phyloP scores from a whole-genome alignment of 2,113 vertebrate genomes.

The Centropus bengalensis region DNA sequence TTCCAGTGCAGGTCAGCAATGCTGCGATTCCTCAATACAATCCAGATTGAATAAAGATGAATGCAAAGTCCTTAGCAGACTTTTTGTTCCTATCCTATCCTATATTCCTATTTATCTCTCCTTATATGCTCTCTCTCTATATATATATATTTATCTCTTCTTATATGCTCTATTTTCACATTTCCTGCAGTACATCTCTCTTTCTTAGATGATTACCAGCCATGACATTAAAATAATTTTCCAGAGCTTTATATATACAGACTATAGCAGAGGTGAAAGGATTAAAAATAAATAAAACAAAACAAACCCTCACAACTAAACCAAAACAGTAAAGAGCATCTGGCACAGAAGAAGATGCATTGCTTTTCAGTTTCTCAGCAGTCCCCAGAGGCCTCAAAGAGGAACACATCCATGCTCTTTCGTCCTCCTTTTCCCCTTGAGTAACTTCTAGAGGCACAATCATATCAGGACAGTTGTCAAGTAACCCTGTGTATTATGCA shows the following conservation, averaged over 20 bases:
- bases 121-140: neutral
- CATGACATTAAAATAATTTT: neutral
- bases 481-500: neutral
- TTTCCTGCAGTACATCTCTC: neutral
- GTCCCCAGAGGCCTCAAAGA: neutral
- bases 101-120: neutral
- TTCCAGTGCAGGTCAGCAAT: neutral
- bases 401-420: neutral
- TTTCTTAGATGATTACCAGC: neutral
- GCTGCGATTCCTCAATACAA: neutral
- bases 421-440: neutral
- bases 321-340: neutral
- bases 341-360: neutral
- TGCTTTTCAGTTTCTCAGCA: neutral
- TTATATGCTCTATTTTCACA: neutral
- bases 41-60: neutral
- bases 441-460: neutral
- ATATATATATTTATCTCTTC: neutral
- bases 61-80: neutral
- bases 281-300: neutral
- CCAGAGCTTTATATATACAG: neutral
- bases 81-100: too few species aligned
- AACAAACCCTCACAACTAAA: neutral
- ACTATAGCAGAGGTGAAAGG: neutral
- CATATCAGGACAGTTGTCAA: conserved; percentile 12